phyloP scores from a whole-genome alignment of 2,888 invertebrate species.

The Coleophora flavipennella region DNA sequence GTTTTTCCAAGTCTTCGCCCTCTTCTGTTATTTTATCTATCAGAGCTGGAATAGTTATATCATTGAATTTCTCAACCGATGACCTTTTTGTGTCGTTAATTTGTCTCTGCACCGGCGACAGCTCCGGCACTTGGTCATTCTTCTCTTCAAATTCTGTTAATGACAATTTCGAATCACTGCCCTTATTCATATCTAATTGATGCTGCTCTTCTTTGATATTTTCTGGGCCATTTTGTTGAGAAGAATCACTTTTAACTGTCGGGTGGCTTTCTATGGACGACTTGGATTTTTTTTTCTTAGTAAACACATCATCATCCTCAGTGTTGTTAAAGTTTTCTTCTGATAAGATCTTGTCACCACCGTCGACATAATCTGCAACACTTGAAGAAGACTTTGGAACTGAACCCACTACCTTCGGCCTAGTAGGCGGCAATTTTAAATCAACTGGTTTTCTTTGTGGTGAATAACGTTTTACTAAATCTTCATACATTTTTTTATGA shows the following conservation, averaged over 20 bases:
- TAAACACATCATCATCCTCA: slow-evolving; percentile 54
- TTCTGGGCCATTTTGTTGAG: slow-evolving; percentile 34
- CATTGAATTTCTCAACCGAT: slow-evolving; percentile 35
- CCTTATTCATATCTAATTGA: slow-evolving; percentile 21
- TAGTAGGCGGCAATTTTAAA: slow-evolving; percentile 61
- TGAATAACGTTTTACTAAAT: slow-evolving; percentile 59
- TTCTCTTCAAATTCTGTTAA: slow-evolving; percentile 50
- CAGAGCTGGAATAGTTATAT: slow-evolving; percentile 55
- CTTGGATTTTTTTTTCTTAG: slow-evolving; percentile 27
- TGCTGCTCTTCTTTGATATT: slow-evolving; percentile 20
- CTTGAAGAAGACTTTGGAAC: slow-evolving; percentile 56
- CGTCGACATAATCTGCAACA: slow-evolving; percentile 39
- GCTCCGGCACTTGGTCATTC: slow-evolving; percentile 52
- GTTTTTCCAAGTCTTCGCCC: slow-evolving; percentile 43
- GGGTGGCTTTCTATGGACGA: no score
- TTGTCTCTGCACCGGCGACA: slow-evolving; percentile 41
- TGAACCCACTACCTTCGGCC: slow-evolving; percentile 55
- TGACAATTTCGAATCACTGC: slow-evolving; percentile 39
- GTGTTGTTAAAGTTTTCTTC: slow-evolving; percentile 28
- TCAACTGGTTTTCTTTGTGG: slow-evolving; percentile 60
- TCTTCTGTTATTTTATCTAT: slow-evolving; percentile 55
- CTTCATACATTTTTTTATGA: slow-evolving; percentile 59
- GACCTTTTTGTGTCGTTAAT: slow-evolving; percentile 44
- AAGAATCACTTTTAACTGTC: no score
- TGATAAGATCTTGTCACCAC: slow-evolving; percentile 27